Percentiles rank a stretch among this genome's conserved stretches.
phyloP scores from a whole-genome alignment of 2,888 invertebrate species.

The Drosophila melanosoma region DNA sequence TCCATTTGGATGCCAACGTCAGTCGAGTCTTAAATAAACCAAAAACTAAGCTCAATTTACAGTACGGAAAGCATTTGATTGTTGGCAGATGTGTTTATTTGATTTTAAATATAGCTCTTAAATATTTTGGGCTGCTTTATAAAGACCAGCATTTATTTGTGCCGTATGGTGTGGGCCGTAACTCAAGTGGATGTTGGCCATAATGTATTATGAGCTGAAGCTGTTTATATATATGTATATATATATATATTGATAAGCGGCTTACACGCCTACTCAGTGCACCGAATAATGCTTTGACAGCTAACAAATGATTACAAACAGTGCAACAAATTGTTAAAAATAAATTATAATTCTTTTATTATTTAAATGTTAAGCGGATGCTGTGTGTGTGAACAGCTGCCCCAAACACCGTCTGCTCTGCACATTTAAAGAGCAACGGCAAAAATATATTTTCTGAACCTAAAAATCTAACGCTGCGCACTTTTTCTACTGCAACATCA shows the following conservation, averaged over 20 bases:
- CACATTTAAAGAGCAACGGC: constrained; percentile 61
- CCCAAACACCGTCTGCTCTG: constrained; percentile 33
- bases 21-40: constrained; percentile 67
- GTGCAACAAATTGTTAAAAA: constrained; percentile 79
- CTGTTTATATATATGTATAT: not conserved
- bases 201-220: constrained; percentile 46
- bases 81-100: constrained; percentile 78
- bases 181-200: constrained; percentile 58
- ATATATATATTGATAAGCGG: constrained; percentile 60
- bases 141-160: constrained; percentile 24
- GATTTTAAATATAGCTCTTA: constrained; percentile 80
- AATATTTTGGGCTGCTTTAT: constrained; percentile 75
- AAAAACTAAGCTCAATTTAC: constrained; percentile 78
- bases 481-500: constrained; percentile 69
- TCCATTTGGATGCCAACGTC: constrained; percentile 51
- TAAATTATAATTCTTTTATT: constrained; percentile 80
- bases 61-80: constrained; percentile 77
- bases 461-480: constrained; percentile 58
- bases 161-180: constrained; percentile 15
- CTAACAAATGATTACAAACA: constrained; percentile 81
- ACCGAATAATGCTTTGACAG: constrained; percentile 61
- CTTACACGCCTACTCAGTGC: constrained; percentile 72
- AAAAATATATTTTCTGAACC: constrained; percentile 68
- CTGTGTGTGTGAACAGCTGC: constrained; percentile 60
- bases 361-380: constrained; percentile 76